A percentile compares a stretch with the other conserved stretches of the same genome.
Conservation (phyloP, 2,797 vertebrate genomes). For the Trachops cirrhosus region DNA sequence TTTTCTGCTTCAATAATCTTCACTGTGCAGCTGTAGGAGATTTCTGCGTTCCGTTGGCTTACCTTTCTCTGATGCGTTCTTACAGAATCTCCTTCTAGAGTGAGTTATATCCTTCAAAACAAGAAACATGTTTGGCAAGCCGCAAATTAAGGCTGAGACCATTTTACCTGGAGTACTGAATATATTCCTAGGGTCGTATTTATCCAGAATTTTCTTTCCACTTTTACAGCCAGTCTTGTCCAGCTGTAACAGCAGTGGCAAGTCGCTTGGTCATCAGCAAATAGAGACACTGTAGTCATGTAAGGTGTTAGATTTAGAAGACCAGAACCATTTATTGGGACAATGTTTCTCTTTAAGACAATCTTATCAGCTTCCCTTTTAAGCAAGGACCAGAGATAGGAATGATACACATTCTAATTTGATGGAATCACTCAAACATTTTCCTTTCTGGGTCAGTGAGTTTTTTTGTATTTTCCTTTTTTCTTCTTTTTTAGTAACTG, state of each 20-base stretch:
- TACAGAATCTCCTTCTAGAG: neutral
- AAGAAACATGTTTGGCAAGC: constrained; percentile 8
- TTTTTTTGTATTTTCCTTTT: constrained; percentile 23
- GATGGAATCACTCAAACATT: constrained; percentile 49
- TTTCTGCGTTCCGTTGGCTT: neutral
- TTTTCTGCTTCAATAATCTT: neutral
- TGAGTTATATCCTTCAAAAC: constrained; percentile 4
- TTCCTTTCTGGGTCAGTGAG: constrained; percentile 37
- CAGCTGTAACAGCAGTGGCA: neutral
- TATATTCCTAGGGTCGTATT: neutral
- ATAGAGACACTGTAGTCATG: neutral
- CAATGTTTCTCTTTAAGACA: constrained; percentile 42
- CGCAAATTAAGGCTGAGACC: constrained; percentile 14
- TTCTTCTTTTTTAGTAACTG: constrained; percentile 41
- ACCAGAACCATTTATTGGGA: neutral
- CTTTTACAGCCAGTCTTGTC: neutral
- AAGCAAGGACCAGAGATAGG: constrained; percentile 46
- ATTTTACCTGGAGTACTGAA: constrained; percentile 33
- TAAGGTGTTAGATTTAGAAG: constrained; percentile 16
- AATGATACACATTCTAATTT: constrained; percentile 46
- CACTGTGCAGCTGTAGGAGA: neutral
- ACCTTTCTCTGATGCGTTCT: neutral
- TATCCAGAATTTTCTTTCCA: constrained; percentile 11
- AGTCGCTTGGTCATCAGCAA: constrained; percentile 18
- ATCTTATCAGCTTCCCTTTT: constrained; percentile 32